Evolutionary conservation across 2,113 vertebrate genomes (phyloP).

Genomic region (Grantiella picta): DNA sequence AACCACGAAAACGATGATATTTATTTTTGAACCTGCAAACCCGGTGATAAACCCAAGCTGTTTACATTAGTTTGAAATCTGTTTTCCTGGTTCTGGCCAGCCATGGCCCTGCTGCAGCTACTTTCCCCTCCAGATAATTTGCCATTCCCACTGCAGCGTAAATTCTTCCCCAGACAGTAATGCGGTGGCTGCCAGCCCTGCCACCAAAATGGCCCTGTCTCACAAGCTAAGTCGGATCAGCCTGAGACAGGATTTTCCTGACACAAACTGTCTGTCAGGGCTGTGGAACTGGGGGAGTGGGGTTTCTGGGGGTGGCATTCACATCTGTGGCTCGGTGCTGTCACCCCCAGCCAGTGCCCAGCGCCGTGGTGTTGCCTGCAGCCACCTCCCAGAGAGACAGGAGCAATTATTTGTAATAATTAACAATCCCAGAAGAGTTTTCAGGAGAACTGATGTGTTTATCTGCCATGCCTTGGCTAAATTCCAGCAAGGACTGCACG

Average conservation of each 20-base stretch:
- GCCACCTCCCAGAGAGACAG: background rate
- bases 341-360: background rate
- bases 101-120: conserved; percentile 38
- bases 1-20: conserved; percentile 21
- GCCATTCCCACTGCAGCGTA: conserved; percentile 26
- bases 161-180: conserved; percentile 64
- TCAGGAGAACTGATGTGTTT: background rate
- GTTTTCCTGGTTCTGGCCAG: conserved; percentile 55
- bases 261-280: conserved; percentile 51
- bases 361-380: background rate
- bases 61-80: conserved; percentile 66
- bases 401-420: background rate
- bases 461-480: conserved; percentile 10
- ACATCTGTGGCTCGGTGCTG: background rate
- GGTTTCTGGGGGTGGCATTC: background rate
- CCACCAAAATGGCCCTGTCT: conserved; percentile 57
- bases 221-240: conserved; percentile 63
- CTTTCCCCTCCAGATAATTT: conserved; percentile 59
- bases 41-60: conserved; percentile 63
- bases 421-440: conserved; percentile 27
- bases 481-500: background rate
- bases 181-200: conserved; percentile 50
- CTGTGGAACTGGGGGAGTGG: background rate
- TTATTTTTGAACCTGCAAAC: conserved; percentile 61
- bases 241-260: conserved; percentile 58